phyloP scores from a whole-genome alignment of 2,113 vertebrate species.

The Todiramphus chloris region DNA sequence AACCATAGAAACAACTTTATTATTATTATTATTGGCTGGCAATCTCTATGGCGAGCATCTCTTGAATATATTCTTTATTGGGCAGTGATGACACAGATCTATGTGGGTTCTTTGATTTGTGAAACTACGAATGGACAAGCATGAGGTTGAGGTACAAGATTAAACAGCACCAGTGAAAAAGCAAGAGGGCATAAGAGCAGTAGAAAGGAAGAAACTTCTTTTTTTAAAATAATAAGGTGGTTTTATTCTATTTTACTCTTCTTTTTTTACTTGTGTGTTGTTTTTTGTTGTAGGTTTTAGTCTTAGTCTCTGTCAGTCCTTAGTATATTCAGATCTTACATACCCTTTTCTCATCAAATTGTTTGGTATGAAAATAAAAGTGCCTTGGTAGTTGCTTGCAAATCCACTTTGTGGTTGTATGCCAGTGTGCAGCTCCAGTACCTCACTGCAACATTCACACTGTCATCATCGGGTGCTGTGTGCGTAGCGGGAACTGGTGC shows the following conservation, averaged over 20 bases:
- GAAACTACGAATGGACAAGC: neutral
- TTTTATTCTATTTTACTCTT: neutral
- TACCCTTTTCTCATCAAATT: neutral
- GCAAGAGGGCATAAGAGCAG: neutral
- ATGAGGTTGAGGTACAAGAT: neutral
- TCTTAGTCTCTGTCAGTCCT: neutral
- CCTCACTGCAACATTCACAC: neutral
- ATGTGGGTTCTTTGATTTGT: neutral
- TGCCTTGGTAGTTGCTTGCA: neutral
- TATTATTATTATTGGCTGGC: neutral
- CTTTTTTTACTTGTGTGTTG: neutral
- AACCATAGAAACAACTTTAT: neutral
- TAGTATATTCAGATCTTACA: neutral
- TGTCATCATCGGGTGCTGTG: neutral
- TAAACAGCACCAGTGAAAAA: neutral
- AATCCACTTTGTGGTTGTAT: neutral
- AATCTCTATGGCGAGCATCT: neutral
- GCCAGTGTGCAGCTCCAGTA: neutral
- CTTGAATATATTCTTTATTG: neutral
- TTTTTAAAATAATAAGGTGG: neutral
- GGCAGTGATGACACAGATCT: neutral
- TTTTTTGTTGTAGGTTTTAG: neutral
- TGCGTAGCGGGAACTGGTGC: neutral
- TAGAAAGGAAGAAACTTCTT: neutral
- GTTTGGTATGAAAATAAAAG: neutral